Evolutionary conservation across 2,113 vertebrate species (phyloP).

Genomic region (Serinus canaria): DNA sequence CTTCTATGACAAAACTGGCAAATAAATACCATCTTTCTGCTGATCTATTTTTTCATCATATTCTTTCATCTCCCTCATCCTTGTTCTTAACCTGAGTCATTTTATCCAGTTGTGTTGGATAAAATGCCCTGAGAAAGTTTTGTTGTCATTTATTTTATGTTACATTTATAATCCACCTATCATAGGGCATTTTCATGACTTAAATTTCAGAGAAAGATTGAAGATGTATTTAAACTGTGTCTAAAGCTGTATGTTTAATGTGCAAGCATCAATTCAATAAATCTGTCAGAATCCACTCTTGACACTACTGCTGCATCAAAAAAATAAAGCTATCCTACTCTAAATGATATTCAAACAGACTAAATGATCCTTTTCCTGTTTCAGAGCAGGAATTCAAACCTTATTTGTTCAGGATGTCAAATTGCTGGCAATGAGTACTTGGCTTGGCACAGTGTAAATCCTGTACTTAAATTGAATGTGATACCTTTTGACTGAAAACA

Average conservation of each 20-base stretch:
- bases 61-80: neutral
- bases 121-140: neutral
- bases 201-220: neutral
- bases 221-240: constrained; percentile 17
- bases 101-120: neutral
- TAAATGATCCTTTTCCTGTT: constrained; percentile 70
- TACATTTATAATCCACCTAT: neutral
- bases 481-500: constrained; percentile 60
- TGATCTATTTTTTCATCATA: neutral
- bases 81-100: neutral
- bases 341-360: constrained; percentile 66
- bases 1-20: neutral
- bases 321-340: constrained; percentile 42
- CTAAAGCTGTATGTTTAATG: constrained; percentile 47
- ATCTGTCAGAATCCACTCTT: constrained; percentile 43
- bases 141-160: neutral
- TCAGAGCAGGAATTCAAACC: constrained; percentile 57
- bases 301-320: constrained; percentile 33
- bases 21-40: neutral
- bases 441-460: constrained; percentile 44
- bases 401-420: constrained; percentile 65
- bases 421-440: constrained; percentile 33
- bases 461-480: constrained; percentile 63
- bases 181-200: neutral
- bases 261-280: constrained; percentile 43